Evolutionary conservation across 2,113 vertebrate species (phyloP).

Genomic region (Hemicordylus capensis): DNA sequence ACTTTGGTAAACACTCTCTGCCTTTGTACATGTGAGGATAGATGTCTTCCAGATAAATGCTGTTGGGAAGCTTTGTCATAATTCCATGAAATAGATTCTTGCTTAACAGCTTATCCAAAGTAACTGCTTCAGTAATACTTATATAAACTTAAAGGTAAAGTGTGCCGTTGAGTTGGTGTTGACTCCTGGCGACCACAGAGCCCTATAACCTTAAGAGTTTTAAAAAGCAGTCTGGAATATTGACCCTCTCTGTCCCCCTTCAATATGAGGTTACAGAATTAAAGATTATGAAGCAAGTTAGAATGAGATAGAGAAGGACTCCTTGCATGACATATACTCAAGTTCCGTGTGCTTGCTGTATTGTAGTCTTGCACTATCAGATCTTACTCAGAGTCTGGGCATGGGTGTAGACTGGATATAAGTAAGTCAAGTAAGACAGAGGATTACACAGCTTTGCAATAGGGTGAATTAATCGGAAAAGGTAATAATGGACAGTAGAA

Average conservation of each 20-base stretch:
- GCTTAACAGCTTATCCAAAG: slow-evolving; percentile 6
- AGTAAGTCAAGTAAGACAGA: background rate
- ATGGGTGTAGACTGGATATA: no score
- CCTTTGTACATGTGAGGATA: background rate
- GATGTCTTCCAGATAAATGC: background rate
- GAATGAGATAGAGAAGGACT: background rate
- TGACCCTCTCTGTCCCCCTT: background rate
- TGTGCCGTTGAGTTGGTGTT: no score
- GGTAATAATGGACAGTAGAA: background rate
- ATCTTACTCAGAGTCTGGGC: background rate
- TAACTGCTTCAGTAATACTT: no score
- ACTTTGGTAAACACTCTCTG: slow-evolving; percentile 8
- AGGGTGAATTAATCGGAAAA: background rate
- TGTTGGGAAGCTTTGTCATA: slow-evolving; percentile 13
- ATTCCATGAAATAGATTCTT: slow-evolving; percentile 32
- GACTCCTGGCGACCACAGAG: no score
- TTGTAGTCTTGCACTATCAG: background rate
- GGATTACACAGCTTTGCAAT: background rate
- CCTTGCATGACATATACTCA: background rate
- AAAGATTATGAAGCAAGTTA: background rate
- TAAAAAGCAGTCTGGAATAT: slow-evolving; percentile 6
- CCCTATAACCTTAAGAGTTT: no score
- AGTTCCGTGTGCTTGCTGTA: background rate
- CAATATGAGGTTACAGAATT: background rate
- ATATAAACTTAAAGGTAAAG: no score